Evolutionary conservation across 2,888 invertebrate species (phyloP).

Genomic region (Andrena bicolor): DNA sequence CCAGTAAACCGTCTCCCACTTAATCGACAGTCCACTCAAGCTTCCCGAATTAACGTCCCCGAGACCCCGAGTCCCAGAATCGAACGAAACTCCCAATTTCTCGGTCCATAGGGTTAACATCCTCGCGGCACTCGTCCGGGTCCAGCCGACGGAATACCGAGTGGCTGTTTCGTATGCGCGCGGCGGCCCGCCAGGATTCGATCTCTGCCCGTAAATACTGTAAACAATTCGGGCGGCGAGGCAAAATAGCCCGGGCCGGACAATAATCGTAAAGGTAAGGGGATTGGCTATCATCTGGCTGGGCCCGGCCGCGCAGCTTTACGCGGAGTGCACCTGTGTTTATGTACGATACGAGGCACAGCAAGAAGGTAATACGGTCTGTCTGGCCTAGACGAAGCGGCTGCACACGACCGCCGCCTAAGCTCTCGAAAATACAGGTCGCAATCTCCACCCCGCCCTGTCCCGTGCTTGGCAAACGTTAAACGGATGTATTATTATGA

Average conservation of each 20-base stretch:
- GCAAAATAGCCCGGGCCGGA: conserved; percentile 62
- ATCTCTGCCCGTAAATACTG: conserved; percentile 76
- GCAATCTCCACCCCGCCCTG: conserved; percentile 70
- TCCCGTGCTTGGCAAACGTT: conserved; percentile 53
- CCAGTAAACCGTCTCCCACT: too few relatives aligned
- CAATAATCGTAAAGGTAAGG: conserved; percentile 81
- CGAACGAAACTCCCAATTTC: conserved; percentile 30
- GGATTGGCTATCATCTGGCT: conserved; percentile 77
- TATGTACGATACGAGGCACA: conserved; percentile 37
- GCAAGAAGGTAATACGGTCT: conserved; percentile 51
- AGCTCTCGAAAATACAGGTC: conserved; percentile 74
- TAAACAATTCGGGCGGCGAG: conserved; percentile 79
- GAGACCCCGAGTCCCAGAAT: neutral
- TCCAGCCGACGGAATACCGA: conserved; percentile 30
- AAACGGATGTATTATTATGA: conserved; percentile 74
- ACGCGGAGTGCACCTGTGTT: conserved; percentile 27
- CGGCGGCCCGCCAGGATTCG: conserved; percentile 70
- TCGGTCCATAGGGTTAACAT: conserved; percentile 22
- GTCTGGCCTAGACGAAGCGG: conserved; percentile 30
- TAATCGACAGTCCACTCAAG: neutral
- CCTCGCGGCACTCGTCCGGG: neutral
- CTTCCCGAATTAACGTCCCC: neutral
- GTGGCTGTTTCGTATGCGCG: conserved; percentile 43
- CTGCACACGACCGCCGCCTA: conserved; percentile 23
- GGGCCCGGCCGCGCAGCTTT: conserved; percentile 21